Evolutionary conservation across 2,797 vertebrate species (phyloP).

Genomic region (Rhynchotus rufescens): DNA sequence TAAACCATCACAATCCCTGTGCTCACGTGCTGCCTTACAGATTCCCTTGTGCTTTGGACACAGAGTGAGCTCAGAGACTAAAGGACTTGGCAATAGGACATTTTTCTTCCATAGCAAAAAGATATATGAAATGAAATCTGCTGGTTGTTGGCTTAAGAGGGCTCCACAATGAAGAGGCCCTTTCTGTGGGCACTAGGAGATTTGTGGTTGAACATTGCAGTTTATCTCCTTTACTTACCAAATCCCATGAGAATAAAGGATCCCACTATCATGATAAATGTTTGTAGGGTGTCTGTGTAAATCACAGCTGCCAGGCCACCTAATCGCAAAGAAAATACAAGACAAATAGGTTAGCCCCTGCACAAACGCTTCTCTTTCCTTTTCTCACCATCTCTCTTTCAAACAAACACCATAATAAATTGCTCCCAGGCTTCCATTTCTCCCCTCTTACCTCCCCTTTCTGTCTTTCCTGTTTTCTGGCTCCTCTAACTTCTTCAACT

Average conservation of each 20-base stretch:
- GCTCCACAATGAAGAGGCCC: not conserved
- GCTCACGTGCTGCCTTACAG: not conserved
- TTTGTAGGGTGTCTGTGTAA: constrained; percentile 96
- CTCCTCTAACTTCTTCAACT: not conserved
- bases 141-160: not conserved
- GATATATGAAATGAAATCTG: not conserved
- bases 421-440: not conserved
- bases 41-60: not conserved
- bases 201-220: not conserved
- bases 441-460: not conserved
- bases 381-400: not conserved
- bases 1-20: not conserved
- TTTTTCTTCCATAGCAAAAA: not conserved
- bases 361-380: not conserved
- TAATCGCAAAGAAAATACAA: constrained; percentile 56
- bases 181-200: not conserved
- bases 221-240: constrained; percentile 80
- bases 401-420: not conserved
- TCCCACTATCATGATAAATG: constrained; percentile 92
- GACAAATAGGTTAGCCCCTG: not conserved
- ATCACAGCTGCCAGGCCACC: constrained; percentile 96
- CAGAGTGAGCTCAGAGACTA: not conserved
- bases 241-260: constrained; percentile 92
- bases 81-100: not conserved
- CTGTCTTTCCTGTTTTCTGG: not conserved